Evolutionary conservation across 1,140 invertebrate species (phyloP), one percentile per base, ranked within the genome.

Genomic region (Arctopsyche grandis): DNA sequence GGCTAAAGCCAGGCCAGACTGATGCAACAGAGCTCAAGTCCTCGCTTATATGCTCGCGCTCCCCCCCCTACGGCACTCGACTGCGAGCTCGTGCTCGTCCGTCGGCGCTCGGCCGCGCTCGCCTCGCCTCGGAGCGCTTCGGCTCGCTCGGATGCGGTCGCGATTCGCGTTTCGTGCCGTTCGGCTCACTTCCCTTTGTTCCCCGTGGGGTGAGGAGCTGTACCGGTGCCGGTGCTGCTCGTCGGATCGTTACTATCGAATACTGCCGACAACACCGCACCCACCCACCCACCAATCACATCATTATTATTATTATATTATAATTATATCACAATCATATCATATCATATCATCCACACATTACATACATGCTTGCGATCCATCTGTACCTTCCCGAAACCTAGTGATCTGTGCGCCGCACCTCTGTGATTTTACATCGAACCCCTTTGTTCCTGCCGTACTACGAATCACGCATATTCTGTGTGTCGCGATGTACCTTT

Each of bases 101-200:
- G 63, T 1, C 63, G 3, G 12, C 19, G 29, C 9, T 77, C 69
- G 74, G 81, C 43, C 71, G 70, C 66, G 63, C 46, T 69, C 77
- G 66, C 7, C n/a, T n/a, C n/a, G n/a, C n/a, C 46, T 69, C 75
- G 9, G 9, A 69, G 14, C 1, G 24, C 46, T 44, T 58, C 52
- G 70, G 16, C 46, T 44, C 48, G 79, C 26, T 29, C 26, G 12
- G 56, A 66, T 19, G 14, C n/a, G 46, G 76, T 48, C n/a, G n/a
- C n/a, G n/a, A n/a, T n/a, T n/a, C n/a, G n/a, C n/a, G n/a, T n/a
- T n/a, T 22, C 69, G 48, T 29, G 21, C 1, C 56, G 75, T 21
- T 78, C 38, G 48, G 63, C 79, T 78, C 60, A 76, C 77, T 80
- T 80, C 77, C 77, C 81, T 82, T 82, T 82, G 81, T 82, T 78